Evolutionary conservation across 2,797 vertebrate species (phyloP).

Genomic region (Cuniculus paca): DNA sequence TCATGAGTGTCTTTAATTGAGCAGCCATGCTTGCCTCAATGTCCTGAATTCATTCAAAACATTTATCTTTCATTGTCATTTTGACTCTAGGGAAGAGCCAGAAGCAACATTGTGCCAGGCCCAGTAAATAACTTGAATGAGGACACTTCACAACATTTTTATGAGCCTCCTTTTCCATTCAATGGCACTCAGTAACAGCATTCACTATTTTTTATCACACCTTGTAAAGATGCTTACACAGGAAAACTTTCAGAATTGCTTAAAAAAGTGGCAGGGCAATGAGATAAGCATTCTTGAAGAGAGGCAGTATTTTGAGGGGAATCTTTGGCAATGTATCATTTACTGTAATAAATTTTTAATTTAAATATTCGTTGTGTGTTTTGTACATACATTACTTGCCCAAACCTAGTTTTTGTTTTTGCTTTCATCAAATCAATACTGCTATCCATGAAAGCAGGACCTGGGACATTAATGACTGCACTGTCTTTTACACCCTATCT

Average conservation of each 20-base stretch:
- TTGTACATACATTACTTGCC: background rate
- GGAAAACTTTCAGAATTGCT: background rate
- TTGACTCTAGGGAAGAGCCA: background rate
- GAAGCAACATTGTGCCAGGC: background rate
- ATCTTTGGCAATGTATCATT: background rate
- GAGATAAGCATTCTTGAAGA: background rate
- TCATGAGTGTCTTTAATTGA: background rate
- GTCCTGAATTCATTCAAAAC: background rate
- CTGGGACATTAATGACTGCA: background rate
- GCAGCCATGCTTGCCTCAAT: background rate
- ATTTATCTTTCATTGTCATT: background rate
- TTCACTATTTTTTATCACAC: background rate
- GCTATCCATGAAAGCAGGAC: background rate
- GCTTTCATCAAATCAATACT: slow-evolving; percentile 21
- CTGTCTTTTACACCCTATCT: slow-evolving; percentile 16
- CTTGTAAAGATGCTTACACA: background rate
- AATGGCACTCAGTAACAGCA: background rate
- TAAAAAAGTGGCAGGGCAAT: background rate
- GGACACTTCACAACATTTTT: background rate
- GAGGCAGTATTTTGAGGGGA: background rate
- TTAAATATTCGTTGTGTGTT: background rate
- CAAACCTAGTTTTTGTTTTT: background rate
- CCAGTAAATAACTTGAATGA: background rate
- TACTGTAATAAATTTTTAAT: background rate
- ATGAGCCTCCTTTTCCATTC: background rate